Percentiles rank a stretch among this genome's conserved stretches.
phyloP scores from a whole-genome alignment of 1,140 invertebrate species.

The Saxidomus purpurata region DNA sequence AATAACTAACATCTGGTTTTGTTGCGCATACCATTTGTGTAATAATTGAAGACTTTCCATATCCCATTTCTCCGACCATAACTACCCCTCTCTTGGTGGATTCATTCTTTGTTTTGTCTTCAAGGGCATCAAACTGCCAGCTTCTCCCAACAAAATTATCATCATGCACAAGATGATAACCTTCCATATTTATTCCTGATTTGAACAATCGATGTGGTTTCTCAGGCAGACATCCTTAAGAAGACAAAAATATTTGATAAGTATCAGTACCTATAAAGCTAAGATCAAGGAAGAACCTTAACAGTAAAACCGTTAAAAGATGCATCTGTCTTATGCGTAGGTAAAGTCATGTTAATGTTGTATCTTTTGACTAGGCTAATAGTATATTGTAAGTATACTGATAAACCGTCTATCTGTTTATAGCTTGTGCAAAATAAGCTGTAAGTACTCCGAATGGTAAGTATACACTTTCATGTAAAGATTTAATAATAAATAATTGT shows the following conservation, averaged over 20 bases:
- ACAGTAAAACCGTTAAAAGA: neutral
- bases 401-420: too few relatives aligned
- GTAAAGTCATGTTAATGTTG: too few relatives aligned
- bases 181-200: neutral
- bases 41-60: neutral
- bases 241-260: neutral
- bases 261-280: neutral
- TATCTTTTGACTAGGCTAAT: too few relatives aligned
- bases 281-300: neutral
- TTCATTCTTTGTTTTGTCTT: neutral
- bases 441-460: too few relatives aligned
- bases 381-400: too few relatives aligned
- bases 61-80: neutral
- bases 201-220: neutral
- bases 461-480: too few relatives aligned
- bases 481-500: too few relatives aligned
- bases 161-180: neutral
- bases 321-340: neutral
- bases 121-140: neutral
- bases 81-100: neutral
- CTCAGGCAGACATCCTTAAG: neutral
- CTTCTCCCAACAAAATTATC: neutral
- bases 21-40: neutral
- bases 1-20: neutral
- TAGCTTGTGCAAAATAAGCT: too few relatives aligned